Base-by-base conservation (phyloP, 2,113 vertebrate species). In the Pitta sordida region DNA sequence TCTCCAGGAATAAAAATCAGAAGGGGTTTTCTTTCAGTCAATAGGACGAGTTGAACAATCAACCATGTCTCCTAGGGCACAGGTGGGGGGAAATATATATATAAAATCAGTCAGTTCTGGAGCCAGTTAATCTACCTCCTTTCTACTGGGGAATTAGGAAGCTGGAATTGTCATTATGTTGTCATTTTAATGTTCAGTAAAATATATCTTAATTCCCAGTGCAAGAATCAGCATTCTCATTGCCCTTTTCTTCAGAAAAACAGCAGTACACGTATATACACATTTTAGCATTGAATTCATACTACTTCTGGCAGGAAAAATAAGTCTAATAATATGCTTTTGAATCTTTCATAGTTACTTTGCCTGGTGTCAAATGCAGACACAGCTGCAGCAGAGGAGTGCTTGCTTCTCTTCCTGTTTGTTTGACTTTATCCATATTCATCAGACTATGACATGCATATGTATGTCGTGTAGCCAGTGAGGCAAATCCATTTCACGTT, bases 161-260 rank as follows among this genome's bases (percentile, higher is more conserved):
- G 21, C 82, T 95, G 93, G 70, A 86, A 94, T 87, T 91, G 63
- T 88, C 78, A 90, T 94, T 96, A 91, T 90, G n/a, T 37, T 90
- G 85, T 75, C 82, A 64, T 91, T 96, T 83, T 67, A 74, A 81
- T 63, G 27, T 90, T 94, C 39, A 75, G n/a, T 77, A 81, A 94
- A 93, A 93, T 70, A 52, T 20, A 48, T 91, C 78, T 91, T 59
- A 77, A 86, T 85, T 95, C 90, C 79, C 48, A 4, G 13, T 71
- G 52, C 0, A 15, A 69, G n/a, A 83, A 67, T 79, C 67, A 80
- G 36, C 17, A 67, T 89, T 85, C 70, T 89, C 62, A n/a, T 3
- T 79, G 78, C 53, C 41, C 27, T 77, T 88, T 94, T 77, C 55
- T 77, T 89, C 13, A 52, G 64, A 60, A 77, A 65, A 90, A 39